Base-by-base conservation (phyloP, 2,888 invertebrate species). In the Gari tellinella region DNA sequence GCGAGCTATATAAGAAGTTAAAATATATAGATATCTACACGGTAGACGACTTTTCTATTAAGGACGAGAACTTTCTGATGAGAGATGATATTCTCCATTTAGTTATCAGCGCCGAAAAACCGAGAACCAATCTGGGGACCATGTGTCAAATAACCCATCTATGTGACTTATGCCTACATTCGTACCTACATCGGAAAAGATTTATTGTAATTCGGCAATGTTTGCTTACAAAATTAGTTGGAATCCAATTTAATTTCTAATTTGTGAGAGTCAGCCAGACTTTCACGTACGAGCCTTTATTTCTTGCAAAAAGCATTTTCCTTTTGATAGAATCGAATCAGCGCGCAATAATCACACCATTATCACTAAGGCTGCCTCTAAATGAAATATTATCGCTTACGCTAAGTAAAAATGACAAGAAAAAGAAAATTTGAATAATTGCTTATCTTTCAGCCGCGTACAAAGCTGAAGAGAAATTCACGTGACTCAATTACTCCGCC, bases 371-470 rank as follows among this genome's bases (percentile, higher is more conserved):
- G 25, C 31, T 61, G 74, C 62, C 66, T 61, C 49, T 66, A 75
- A 69, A 65, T 69, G 75, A 69, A 75, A 75, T 66, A 62, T 69
- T 69, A 75, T 75, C 69, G 62, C 69, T 66, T 58, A 66, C 64
- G n/a, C 67, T 76, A 76, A 76, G 76, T 76, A 72, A 72, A 58
- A 51, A 45, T 67, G 76, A 72, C 72, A 76, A 60, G 56, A 61
- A 58, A 64, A 51, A 55, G 63, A 66, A 76, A 60, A 76, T 76
- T 72, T 76, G 76, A 76, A 76, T 76, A 76, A 76, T 76, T 76
- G 76, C 68, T 55, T 64, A 70, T 72, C 67, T 62, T 65, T 51
- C 65, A 57, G 56, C 23, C 38, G 49, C 68, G 51, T 48, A 56
- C 52, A 63, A 64, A 45, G 41, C 53, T 65, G 66, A 68, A 51